These are phyloP conservation scores for Anolis sagrei DNA, from an alignment of 2,113 vertebrate species.

Conservation along the genomic window DNA sequence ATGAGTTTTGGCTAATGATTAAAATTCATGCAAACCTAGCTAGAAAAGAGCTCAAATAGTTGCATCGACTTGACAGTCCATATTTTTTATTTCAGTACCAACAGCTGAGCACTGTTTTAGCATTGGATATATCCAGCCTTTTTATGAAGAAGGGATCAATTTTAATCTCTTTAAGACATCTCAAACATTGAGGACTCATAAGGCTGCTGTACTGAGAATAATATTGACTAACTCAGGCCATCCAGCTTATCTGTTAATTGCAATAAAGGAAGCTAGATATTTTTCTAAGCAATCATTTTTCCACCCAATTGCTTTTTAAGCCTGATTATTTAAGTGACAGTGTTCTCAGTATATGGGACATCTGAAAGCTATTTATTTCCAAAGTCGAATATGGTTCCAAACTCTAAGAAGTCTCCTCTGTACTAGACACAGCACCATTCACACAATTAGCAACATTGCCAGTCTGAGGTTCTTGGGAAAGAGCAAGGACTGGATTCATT, in stretches of 20 bases:
- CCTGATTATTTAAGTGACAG: background rate
- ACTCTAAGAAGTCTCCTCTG: background rate
- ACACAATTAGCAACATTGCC: background rate
- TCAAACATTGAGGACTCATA: conserved; percentile 9
- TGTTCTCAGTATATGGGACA: too few relatives aligned
- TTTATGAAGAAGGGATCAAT: background rate
- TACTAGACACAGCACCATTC: background rate
- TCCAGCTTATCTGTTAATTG: background rate
- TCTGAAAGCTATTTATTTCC: background rate
- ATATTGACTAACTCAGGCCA: background rate
- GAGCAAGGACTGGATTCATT: background rate
- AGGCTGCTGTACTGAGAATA: conserved; percentile 11
- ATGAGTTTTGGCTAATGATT: background rate
- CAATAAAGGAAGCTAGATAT: background rate
- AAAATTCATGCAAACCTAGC: background rate
- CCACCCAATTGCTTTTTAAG: background rate
- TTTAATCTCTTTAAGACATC: background rate
- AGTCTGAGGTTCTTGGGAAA: background rate
- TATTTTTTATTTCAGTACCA: background rate
- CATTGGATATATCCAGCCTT: background rate
- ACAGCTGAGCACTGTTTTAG: background rate
- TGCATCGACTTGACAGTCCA: background rate
- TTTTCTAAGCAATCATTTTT: background rate
- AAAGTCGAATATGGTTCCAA: background rate
- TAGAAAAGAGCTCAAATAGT: background rate